Percentiles rank a stretch among this genome's conserved stretches.
Conservation (phyloP, 1,140 invertebrate species). For the Caerostris darwini region DNA sequence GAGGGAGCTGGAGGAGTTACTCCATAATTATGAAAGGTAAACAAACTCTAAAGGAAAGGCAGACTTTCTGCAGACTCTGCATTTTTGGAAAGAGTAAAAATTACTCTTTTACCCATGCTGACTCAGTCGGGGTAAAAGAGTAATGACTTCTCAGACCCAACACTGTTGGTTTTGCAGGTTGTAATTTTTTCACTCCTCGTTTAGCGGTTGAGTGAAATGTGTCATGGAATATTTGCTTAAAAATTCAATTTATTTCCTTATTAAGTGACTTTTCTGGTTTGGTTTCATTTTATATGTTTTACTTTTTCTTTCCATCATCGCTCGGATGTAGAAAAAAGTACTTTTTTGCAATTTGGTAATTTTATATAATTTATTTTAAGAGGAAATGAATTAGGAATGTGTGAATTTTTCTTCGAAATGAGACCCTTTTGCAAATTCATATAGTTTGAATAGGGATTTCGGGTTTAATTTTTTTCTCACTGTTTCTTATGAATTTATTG, state of each 20-base stretch:
- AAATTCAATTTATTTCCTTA: constrained; percentile 41
- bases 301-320: too few species aligned
- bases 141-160: neutral
- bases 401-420: too few species aligned
- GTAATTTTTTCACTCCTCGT: neutral
- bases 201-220: neutral
- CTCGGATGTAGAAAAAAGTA: too few species aligned
- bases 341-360: too few species aligned
- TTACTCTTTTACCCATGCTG: neutral
- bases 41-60: neutral
- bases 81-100: constrained; percentile 6
- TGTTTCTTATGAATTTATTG: too few species aligned
- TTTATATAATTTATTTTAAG: too few species aligned
- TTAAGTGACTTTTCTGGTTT: neutral
- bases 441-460: too few species aligned
- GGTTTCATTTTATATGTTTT: too few species aligned
- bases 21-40: constrained; percentile 30
- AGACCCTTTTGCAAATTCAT: too few species aligned
- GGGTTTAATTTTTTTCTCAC: too few species aligned
- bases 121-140: constrained; percentile 20
- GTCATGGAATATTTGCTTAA: constrained; percentile 32
- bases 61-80: constrained; percentile 28
- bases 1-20: neutral
- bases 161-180: too few species aligned
- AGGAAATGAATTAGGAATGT: too few species aligned